Evolutionary conservation across 1,140 invertebrate genomes (phyloP), one percentile per base, ranked within the genome.

Genomic region (Alviniconcha marisindica): DNA sequence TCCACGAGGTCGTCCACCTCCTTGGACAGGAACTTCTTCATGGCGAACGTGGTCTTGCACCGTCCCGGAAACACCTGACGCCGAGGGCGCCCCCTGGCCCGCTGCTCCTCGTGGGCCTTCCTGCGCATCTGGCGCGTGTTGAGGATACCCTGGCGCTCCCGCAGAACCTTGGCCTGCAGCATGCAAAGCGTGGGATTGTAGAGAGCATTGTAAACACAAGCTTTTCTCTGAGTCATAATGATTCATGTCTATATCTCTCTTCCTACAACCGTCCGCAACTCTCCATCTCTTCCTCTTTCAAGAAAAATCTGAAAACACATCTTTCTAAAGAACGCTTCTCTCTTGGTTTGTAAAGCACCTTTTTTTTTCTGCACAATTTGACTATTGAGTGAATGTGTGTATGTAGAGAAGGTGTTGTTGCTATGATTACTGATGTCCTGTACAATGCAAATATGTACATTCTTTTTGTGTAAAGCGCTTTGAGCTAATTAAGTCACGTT

Each of bases 21-120:
- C 2, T 38, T 33, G 2, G 71, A 74, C 71, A 74, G 36, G 71
- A 74, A 74, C 71, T 74, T 74, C 71, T 74, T 74, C 71, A 74
- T 74, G 71, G 71, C 71, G 36, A n/a, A 74, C 71, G 71, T 74
- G 28, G 71, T 74, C 71, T 42, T 74, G 71, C 71, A 74, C 3
- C 12, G 36, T 5, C 71, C 71, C 36, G 71, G 71, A 74, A 42
- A 74, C 36, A 74, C 71, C 28, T 66, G 63, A 44, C 71, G 71
- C 12, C 71, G 71, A 33, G 24, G 5, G 71, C 71, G 71, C 71
- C 42, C 71, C 18, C 28, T 40, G 36, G 7, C 10, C n/a, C 42
- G 28, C 71, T 74, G 71, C 38, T 42, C 5, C 38, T 74, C 15
- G 28, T 2, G 12, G 38, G 40, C 71, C 38, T 44, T 18, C 21